A percentile compares a stretch with the other conserved stretches of the same genome.
Conservation (phyloP, 2,888 invertebrate genomes). For the Troglohyphantes excavatus region DNA sequence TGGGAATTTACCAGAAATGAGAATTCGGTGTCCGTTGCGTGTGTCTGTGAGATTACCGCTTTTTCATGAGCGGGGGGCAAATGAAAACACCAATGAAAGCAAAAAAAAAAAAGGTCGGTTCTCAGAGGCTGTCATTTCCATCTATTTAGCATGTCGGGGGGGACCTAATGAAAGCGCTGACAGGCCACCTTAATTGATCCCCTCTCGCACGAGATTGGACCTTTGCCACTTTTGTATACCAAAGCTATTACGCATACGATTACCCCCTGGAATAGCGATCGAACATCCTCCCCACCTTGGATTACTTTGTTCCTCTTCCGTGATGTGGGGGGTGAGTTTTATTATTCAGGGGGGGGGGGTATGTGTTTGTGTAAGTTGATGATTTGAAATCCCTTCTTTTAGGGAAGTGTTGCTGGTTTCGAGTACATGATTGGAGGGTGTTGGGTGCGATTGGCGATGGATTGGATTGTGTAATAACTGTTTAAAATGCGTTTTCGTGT, state of each 20-base stretch:
- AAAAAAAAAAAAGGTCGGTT: constrained; percentile 25
- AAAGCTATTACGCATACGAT: constrained; percentile 63
- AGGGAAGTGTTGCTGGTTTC: background rate
- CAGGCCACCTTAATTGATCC: constrained; percentile 71
- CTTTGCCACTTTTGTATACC: constrained; percentile 45
- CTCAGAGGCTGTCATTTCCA: constrained; percentile 60
- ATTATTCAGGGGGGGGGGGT: background rate
- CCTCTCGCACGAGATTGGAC: constrained; percentile 63
- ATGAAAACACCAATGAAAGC: background rate
- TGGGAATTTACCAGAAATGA: background rate
- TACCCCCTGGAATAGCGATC: constrained; percentile 52
- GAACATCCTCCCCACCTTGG: constrained; percentile 14
- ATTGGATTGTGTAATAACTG: background rate
- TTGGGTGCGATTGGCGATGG: background rate
- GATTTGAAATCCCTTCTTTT: background rate
- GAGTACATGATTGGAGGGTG: background rate
- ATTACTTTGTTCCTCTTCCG: constrained; percentile 19
- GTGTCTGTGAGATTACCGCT: constrained; percentile 59
- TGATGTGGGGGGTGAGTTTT: background rate
- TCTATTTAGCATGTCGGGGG: constrained; percentile 74
- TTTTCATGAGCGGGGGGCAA: constrained; percentile 10
- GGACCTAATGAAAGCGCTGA: constrained; percentile 77
- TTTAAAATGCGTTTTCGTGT: too few relatives aligned
- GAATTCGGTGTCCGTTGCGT: constrained; percentile 28
- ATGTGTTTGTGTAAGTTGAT: background rate